These are phyloP conservation scores for Butorides virescens DNA, from an alignment of 2,113 vertebrate species.

Conservation along the genomic window DNA sequence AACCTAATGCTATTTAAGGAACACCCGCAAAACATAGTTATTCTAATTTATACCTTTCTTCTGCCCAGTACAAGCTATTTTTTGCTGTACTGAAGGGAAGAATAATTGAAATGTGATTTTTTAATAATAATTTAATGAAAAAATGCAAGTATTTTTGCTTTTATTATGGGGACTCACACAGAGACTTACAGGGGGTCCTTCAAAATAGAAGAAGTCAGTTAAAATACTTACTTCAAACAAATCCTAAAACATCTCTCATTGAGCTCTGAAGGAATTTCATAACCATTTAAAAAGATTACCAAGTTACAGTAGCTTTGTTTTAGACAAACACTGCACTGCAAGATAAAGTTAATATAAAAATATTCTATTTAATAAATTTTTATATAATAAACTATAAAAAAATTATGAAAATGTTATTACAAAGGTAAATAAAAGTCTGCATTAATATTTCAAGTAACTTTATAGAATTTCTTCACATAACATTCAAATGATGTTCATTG, in stretches of 20 bases:
- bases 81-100: background rate
- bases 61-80: background rate
- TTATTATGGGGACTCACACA: background rate
- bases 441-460: conserved; percentile 36
- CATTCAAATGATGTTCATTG: background rate
- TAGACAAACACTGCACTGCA: conserved; percentile 37
- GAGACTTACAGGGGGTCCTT: background rate
- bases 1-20: background rate
- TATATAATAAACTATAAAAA: conserved; percentile 24
- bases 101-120: background rate
- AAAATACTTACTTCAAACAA: conserved; percentile 6
- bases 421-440: background rate
- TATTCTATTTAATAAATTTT: conserved; percentile 49
- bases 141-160: background rate
- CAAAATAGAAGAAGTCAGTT: background rate
- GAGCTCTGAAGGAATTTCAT: background rate
- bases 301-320: conserved; percentile 50
- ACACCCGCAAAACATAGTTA: background rate
- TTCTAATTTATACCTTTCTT: background rate
- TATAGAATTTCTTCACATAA: background rate
- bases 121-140: background rate
- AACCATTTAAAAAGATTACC: background rate
- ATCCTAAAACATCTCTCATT: background rate
- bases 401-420: conserved; percentile 7
- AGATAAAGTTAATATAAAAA: conserved; percentile 70